These are phyloP conservation scores for Fopius arisanus DNA, from an alignment of 1,140 invertebrate species.

Conservation along the genomic window DNA sequence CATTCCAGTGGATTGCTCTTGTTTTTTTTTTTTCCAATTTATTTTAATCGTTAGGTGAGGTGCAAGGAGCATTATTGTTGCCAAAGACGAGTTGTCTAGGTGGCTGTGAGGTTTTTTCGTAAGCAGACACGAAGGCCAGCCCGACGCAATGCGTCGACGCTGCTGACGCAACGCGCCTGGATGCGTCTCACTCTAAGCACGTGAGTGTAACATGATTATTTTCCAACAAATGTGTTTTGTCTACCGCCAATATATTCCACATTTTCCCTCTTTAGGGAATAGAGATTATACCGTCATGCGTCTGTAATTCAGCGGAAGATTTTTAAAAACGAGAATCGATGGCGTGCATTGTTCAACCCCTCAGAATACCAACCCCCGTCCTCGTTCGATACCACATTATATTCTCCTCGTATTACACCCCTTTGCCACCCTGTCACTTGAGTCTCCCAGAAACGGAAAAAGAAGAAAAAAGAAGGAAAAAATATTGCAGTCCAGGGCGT, in stretches of 20 bases:
- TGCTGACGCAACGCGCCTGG: constrained; percentile 67
- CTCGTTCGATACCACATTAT: neutral
- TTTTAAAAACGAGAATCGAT: neutral
- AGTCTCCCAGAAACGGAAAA: neutral
- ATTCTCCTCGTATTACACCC: constrained; percentile 4
- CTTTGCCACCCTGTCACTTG: neutral
- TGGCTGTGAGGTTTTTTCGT: constrained; percentile 60
- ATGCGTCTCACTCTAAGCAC: constrained; percentile 66
- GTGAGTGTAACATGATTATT: constrained; percentile 52
- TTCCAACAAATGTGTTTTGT: constrained; percentile 13
- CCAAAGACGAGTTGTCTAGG: constrained; percentile 30
- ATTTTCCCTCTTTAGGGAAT: neutral
- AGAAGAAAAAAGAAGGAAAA: no score
- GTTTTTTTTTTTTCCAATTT: neutral
- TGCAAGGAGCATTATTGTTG: neutral
- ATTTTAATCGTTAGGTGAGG: neutral
- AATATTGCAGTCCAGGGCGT: neutral
- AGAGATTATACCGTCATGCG: no score
- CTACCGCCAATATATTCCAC: neutral
- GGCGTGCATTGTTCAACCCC: neutral
- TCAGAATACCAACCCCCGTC: neutral
- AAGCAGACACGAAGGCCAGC: constrained; percentile 64
- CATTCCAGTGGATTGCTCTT: neutral
- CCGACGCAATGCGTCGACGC: constrained; percentile 67
- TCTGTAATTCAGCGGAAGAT: no score